phyloP scores from a whole-genome alignment of 2,113 vertebrate genomes.

The Anser brachyrhynchus region DNA sequence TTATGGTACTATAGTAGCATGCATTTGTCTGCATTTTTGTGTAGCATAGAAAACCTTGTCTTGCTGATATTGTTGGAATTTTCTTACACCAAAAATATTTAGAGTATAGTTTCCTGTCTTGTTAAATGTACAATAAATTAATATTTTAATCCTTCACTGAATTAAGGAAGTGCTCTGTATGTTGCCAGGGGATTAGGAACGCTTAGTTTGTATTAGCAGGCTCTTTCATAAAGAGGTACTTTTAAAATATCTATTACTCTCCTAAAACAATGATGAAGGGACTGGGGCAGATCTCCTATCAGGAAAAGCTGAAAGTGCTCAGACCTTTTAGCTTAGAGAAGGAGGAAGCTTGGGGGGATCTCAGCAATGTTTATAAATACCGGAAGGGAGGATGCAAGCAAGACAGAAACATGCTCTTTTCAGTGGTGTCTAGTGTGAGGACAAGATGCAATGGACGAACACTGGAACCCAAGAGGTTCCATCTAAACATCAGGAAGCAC shows the following conservation, averaged over 20 bases:
- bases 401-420: too few species aligned
- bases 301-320: too few species aligned
- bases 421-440: too few species aligned
- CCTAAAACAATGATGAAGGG: not conserved
- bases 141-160: not conserved
- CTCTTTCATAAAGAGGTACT: not conserved
- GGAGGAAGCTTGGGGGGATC: too few species aligned
- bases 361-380: too few species aligned
- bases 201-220: not conserved
- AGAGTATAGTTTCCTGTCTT: not conserved
- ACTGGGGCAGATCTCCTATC: too few species aligned
- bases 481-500: too few species aligned
- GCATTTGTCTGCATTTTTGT: not conserved
- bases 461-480: not conserved
- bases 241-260: not conserved
- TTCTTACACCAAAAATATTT: not conserved
- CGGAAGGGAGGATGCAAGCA: too few species aligned
- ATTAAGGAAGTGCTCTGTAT: not conserved
- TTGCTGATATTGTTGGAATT: not conserved
- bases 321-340: too few species aligned
- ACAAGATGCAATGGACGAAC: too few species aligned
- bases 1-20: not conserved
- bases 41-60: not conserved
- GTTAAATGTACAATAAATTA: not conserved
- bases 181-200: not conserved